Conservation (phyloP, 2,113 vertebrate species). For the Baryphthengus martii region DNA sequence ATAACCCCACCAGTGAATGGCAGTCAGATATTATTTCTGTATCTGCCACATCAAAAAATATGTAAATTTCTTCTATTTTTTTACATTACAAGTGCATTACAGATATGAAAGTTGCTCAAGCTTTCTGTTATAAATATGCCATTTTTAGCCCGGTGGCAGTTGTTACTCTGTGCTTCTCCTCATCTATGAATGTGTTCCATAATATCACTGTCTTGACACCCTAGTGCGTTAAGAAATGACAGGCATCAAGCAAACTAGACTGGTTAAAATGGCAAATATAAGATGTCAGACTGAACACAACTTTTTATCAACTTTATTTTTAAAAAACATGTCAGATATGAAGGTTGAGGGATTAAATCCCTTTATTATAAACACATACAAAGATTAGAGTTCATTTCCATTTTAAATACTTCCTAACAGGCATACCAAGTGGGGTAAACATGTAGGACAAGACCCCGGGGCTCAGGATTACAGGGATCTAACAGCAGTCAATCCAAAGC, state of each 20-base stretch:
- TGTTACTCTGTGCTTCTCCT: not conserved
- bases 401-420: slow-evolving; percentile 54
- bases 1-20: not conserved
- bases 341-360: slow-evolving; percentile 28
- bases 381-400: slow-evolving; percentile 58
- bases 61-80: not conserved
- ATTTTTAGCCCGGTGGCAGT: not conserved
- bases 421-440: slow-evolving; percentile 51
- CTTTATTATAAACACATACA: slow-evolving; percentile 30
- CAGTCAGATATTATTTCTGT: not conserved
- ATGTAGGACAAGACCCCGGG: slow-evolving; percentile 53
- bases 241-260: not conserved
- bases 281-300: not conserved
- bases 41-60: not conserved
- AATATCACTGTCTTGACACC: not conserved
- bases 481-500: slow-evolving; percentile 66
- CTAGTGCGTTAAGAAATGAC: not conserved
- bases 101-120: not conserved
- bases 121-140: not conserved
- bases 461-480: slow-evolving; percentile 63
- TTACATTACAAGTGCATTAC: not conserved
- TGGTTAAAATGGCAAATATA: not conserved
- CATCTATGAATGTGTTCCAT: not conserved
- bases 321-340: not conserved
- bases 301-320: not conserved